Evolutionary conservation across 2,888 invertebrate species (phyloP).

Genomic region (Helicoverpa assulta): DNA sequence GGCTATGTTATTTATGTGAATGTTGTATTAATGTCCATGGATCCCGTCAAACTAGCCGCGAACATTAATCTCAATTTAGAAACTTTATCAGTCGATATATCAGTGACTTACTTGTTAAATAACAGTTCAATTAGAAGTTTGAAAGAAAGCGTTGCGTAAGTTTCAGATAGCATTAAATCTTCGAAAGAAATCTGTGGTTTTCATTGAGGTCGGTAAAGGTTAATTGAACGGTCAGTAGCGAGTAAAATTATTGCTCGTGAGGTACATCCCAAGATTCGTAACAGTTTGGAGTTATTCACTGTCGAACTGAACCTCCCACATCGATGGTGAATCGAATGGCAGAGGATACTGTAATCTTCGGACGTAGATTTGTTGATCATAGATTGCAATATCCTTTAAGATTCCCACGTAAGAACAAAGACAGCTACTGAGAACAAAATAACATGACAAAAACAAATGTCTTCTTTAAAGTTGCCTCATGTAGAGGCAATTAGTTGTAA

Average conservation of each 20-base stretch:
- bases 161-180: slow-evolving; percentile 40
- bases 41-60: slow-evolving; percentile 47
- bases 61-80: slow-evolving; percentile 52
- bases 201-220: slow-evolving; percentile 51
- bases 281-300: slow-evolving; percentile 29
- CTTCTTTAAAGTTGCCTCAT: neutral
- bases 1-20: slow-evolving; percentile 52
- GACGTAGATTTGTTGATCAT: neutral
- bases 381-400: slow-evolving; percentile 4
- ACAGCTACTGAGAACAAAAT: neutral
- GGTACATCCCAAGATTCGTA: slow-evolving; percentile 44
- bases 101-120: slow-evolving; percentile 39
- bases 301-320: slow-evolving; percentile 6
- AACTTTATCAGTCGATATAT: slow-evolving; percentile 52
- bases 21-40: slow-evolving; percentile 49
- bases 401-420: neutral
- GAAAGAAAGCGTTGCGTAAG: slow-evolving; percentile 42
- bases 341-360: neutral
- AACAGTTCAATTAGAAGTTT: slow-evolving; percentile 38
- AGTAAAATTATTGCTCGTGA: slow-evolving; percentile 43
- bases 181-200: slow-evolving; percentile 50
- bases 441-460: neutral
- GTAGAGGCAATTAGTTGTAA: slow-evolving; percentile 3
- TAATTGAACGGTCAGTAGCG: slow-evolving; percentile 48
- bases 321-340: neutral